Conservation (phyloP, 2,888 invertebrate species). For the Dromius quadrimaculatus region DNA sequence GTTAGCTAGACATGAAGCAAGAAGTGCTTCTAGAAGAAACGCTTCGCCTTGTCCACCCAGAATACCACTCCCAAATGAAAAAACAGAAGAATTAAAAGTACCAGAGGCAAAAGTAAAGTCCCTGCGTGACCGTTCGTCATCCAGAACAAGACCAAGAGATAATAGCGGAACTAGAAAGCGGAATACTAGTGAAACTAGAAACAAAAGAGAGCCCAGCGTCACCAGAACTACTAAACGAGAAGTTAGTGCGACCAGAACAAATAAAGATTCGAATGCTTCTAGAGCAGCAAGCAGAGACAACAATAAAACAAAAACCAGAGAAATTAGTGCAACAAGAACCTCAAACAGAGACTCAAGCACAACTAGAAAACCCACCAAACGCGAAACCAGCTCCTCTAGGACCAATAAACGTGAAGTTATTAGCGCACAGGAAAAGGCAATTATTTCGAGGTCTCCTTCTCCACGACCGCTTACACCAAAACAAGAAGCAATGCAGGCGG, state of each 20-base stretch:
- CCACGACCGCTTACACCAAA: slow-evolving; percentile 58
- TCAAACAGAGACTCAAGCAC: background rate
- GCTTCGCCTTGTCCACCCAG: slow-evolving; percentile 50
- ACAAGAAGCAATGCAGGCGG: slow-evolving; percentile 71
- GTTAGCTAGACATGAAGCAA: slow-evolving; percentile 50
- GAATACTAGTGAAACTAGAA: slow-evolving; percentile 2
- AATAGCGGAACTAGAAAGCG: slow-evolving; percentile 17
- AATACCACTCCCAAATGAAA: slow-evolving; percentile 28
- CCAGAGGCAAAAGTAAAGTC: slow-evolving; percentile 46
- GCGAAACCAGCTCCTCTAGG: slow-evolving; percentile 30
- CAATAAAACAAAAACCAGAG: background rate
- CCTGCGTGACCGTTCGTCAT: slow-evolving; percentile 41
- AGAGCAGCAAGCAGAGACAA: slow-evolving; percentile 9
- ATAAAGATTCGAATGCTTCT: background rate
- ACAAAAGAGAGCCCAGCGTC: background rate
- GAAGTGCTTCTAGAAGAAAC: slow-evolving; percentile 44
- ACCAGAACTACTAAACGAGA: no score
- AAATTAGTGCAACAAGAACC: slow-evolving; percentile 1
- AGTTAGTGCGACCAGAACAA: background rate
- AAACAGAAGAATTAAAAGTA: slow-evolving; percentile 4
- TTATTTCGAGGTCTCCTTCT: slow-evolving; percentile 38
- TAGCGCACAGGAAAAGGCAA: slow-evolving; percentile 30
- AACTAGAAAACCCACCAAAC: slow-evolving; percentile 18
- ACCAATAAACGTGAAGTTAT: slow-evolving; percentile 58
- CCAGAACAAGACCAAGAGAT: slow-evolving; percentile 48